Evolutionary conservation across 2,113 vertebrate species (phyloP).

Genomic region (Cheirogaleus medius): DNA sequence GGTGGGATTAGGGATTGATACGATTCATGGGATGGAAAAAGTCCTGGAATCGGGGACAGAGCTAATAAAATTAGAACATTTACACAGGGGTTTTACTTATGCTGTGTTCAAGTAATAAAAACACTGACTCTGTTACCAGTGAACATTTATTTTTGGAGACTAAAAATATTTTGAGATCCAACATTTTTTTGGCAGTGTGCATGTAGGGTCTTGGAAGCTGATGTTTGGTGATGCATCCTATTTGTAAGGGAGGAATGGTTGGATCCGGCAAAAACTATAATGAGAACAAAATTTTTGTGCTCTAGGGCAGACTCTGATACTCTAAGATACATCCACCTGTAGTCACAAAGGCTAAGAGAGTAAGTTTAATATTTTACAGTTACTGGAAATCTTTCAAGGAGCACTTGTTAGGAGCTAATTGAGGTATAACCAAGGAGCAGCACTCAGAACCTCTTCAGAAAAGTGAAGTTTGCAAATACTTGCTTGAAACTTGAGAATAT

Average conservation of each 20-base stretch:
- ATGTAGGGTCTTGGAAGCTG: neutral
- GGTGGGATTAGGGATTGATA: neutral
- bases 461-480: constrained; percentile 54
- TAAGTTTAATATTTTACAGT: constrained; percentile 18
- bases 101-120: neutral
- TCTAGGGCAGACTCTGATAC: neutral
- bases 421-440: constrained; percentile 23
- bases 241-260: neutral
- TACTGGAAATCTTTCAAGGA: constrained; percentile 15
- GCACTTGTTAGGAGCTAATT: constrained; percentile 50
- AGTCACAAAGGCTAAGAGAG: neutral
- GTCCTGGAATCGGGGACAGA: neutral
- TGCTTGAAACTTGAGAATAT: neutral
- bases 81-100: neutral
- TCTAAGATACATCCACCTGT: neutral
- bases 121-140: neutral
- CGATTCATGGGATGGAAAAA: neutral
- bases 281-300: neutral
- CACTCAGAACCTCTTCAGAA: constrained; percentile 46
- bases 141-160: neutral
- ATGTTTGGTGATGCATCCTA: neutral
- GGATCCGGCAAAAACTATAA: neutral
- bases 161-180: neutral
- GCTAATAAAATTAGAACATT: neutral
- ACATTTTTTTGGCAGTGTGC: neutral